These are phyloP conservation scores for Lutjanus campechanus DNA, from an alignment of 2,797 vertebrate genomes.

Conservation along the genomic window DNA sequence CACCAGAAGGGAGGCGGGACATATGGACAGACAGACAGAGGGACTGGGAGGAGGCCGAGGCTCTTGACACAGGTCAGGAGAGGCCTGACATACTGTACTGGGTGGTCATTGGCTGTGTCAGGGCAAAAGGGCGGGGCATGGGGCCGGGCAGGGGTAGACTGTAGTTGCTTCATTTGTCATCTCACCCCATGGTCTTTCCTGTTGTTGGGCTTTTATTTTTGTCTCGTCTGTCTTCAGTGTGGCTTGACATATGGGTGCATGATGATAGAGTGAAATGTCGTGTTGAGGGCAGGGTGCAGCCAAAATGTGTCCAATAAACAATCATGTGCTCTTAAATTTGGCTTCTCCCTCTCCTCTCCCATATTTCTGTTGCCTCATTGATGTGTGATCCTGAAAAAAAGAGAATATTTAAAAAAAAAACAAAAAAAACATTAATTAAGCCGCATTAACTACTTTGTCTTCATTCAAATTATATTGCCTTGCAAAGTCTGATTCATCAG, in stretches of 20 bases:
- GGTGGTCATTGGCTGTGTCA: slow-evolving; percentile 69
- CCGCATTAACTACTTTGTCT: slow-evolving; percentile 36
- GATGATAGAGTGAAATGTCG: slow-evolving; percentile 17
- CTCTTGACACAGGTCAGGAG: slow-evolving; percentile 84
- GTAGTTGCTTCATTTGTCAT: slow-evolving; percentile 73
- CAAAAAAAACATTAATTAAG: slow-evolving; percentile 19
- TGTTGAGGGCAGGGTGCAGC: slow-evolving; percentile 45
- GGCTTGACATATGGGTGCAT: slow-evolving; percentile 64
- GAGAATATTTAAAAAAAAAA: background rate
- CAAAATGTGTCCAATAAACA: slow-evolving; percentile 29
- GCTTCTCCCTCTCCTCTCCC: slow-evolving; percentile 56
- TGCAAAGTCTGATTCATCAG: slow-evolving; percentile 52
- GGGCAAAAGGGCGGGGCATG: slow-evolving; percentile 68
- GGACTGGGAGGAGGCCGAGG: slow-evolving; percentile 80
- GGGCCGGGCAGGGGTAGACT: slow-evolving; percentile 61
- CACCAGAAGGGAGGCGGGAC: slow-evolving; percentile 79
- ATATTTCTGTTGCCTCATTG: slow-evolving; percentile 28
- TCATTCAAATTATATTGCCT: slow-evolving; percentile 49
- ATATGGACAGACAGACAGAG: slow-evolving; percentile 81
- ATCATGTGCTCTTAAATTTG: slow-evolving; percentile 31
- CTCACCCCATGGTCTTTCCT: slow-evolving; percentile 71
- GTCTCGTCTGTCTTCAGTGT: slow-evolving; percentile 51
- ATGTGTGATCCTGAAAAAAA: slow-evolving; percentile 19
- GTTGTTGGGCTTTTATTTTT: slow-evolving; percentile 33
- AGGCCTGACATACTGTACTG: slow-evolving; percentile 69